A percentile compares a stretch with the other conserved stretches of the same genome.
These are phyloP conservation scores for Eupithecia abbreviata DNA, from an alignment of 2,888 invertebrate genomes.

Conservation along the genomic window DNA sequence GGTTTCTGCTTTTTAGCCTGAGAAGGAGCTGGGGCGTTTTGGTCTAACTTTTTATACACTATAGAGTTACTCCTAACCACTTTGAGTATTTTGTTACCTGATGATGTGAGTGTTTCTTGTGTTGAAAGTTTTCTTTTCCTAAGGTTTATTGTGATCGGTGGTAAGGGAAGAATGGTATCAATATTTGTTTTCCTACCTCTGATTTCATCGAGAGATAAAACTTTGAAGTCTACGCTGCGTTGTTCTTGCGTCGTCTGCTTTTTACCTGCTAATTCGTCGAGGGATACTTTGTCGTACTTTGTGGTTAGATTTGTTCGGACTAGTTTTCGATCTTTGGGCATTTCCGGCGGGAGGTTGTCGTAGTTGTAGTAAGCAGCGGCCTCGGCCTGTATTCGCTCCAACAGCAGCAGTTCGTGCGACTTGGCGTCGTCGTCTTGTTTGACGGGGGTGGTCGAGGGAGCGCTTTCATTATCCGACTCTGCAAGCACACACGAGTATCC, in stretches of 20 bases:
- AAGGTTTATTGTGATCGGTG: conserved; percentile 69
- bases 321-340: conserved; percentile 59
- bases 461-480: conserved; percentile 91
- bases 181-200: conserved; percentile 66
- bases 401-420: conserved; percentile 87
- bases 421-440: conserved; percentile 77
- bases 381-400: conserved; percentile 88
- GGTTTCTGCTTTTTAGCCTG: conserved; percentile 56
- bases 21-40: conserved; percentile 50
- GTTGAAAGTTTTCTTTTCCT: conserved; percentile 75
- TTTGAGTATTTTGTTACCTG: conserved; percentile 77
- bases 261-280: conserved; percentile 80
- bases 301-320: conserved; percentile 60
- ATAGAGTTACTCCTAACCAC: conserved; percentile 77
- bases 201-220: conserved; percentile 81
- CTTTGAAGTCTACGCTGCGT: conserved; percentile 72
- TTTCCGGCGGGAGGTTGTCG: conserved; percentile 67
- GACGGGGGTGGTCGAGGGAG: conserved; percentile 85
- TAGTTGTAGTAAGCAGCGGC: conserved; percentile 89
- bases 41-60: conserved; percentile 74
- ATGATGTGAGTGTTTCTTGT: conserved; percentile 71
- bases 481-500: conserved; percentile 86
- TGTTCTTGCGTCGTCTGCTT: conserved; percentile 52
- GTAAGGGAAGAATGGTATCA: conserved; percentile 52
- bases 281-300: conserved; percentile 78